Conservation (phyloP, 2,113 vertebrate species). For the Ceyx margarethae region DNA sequence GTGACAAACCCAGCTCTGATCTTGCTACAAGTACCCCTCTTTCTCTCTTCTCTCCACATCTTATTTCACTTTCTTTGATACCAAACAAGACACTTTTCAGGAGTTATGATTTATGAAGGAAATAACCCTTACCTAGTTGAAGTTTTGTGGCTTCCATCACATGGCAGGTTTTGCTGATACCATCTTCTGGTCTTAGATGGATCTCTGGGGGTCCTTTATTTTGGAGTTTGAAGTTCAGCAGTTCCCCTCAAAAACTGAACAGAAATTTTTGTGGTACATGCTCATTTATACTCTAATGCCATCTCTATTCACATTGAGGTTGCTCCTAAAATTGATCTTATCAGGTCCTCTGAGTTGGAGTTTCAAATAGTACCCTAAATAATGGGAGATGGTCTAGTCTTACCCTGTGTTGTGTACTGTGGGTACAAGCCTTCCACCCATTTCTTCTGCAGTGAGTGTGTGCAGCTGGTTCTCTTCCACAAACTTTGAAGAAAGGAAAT, state of each 20-base stretch:
- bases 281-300: not conserved
- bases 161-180: rapidly evolving
- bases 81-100: not conserved
- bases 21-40: not conserved
- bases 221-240: not conserved
- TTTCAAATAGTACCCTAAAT: not conserved
- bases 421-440: not conserved
- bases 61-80: not conserved
- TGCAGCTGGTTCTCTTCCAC: not conserved
- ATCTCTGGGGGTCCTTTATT: not conserved
- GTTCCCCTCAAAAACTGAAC: not conserved
- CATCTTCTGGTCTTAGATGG: not conserved
- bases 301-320: not conserved
- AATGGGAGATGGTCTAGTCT: not conserved
- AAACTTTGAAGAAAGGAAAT: not conserved
- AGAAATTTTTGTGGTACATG: not conserved
- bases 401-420: not conserved
- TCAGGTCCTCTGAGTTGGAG: not conserved
- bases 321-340: not conserved
- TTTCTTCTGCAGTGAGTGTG: not conserved
- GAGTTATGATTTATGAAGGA: not conserved
- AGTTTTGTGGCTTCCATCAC: not conserved
- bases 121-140: not conserved
- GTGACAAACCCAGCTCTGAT: not conserved
- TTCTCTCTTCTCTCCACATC: not conserved